Evolutionary conservation across 1,140 invertebrate genomes (phyloP), one percentile per base, ranked within the genome.

Genomic region (Atta texana): DNA sequence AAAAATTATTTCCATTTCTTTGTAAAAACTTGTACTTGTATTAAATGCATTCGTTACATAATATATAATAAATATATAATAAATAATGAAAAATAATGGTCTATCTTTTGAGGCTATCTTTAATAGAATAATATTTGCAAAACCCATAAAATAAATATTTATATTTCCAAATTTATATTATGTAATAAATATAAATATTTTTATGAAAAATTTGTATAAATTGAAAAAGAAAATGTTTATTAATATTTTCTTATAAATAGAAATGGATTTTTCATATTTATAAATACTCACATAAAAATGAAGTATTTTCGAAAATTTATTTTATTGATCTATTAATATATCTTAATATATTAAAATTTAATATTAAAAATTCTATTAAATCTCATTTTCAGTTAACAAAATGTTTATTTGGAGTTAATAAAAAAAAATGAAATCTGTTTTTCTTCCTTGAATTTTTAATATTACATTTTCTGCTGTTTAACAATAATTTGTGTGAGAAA

Each of bases 361-460:
- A n/a, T 5, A 71, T 69, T 18, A 3, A 77, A 44, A 78, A 78
- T 44, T 64, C 2, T 8, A 44, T 64, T 64, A 12, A 63, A 61
- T 16, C 1, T 61, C 28, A 2, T 24, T 10, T 76, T 39, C 0
- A 39, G 7, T 8, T 76, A 39, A 76, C 0, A 28, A 7, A 51
- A 72, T 28, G 21, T 69, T 49, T 24, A 71, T 7, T 51, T 51
- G 44, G 16, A 72, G 28, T 53, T 53, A 72, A 72, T 18, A 28
- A 1, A 44, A 55, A 31, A 55, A 71, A 74, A 3, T 72, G 0
- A 12, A 21, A 72, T 53, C 16, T 28, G 4, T 72, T 72, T 10
- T 72, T 3, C 1, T 74, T 72, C 10, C 4, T 74, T 12, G 1
- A 55, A 51, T 74, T 55, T 55, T 34, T 74, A n/a, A 31, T 21